Conservation (phyloP, 2,888 invertebrate species). For the Nesidiocoris tenuis region DNA sequence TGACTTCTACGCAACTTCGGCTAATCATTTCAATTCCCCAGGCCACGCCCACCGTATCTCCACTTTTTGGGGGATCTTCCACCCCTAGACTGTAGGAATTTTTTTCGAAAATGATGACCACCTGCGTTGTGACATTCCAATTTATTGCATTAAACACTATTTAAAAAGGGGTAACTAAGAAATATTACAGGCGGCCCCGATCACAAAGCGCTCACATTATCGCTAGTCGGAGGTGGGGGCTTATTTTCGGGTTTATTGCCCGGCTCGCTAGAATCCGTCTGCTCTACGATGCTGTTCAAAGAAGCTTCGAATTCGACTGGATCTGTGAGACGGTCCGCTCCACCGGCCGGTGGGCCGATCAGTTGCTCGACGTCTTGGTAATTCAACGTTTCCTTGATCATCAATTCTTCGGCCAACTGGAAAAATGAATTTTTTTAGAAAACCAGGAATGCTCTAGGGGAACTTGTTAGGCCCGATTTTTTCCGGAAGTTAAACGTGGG, state of each 20-base stretch:
- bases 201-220: neutral
- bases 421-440: too few relatives aligned
- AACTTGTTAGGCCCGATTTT: too few relatives aligned
- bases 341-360: constrained; percentile 84
- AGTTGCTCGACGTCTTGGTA: constrained; percentile 84
- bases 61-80: too few relatives aligned
- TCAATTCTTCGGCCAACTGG: constrained; percentile 81
- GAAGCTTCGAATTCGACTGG: constrained; percentile 71
- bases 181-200: neutral
- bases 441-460: too few relatives aligned
- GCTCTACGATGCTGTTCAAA: constrained; percentile 39
- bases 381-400: constrained; percentile 88
- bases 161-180: neutral
- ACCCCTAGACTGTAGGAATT: too few relatives aligned
- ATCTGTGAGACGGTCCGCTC: constrained; percentile 71
- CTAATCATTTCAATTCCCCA: too few relatives aligned
- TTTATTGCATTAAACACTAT: too few relatives aligned
- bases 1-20: too few relatives aligned
- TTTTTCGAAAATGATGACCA: too few relatives aligned
- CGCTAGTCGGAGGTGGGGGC: neutral
- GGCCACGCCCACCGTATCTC: too few relatives aligned
- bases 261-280: neutral
- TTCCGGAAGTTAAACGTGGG: too few relatives aligned
- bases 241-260: neutral
- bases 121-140: too few relatives aligned